Percentiles rank a stretch among this genome's conserved stretches.
Conservation (phyloP, 2,797 vertebrate genomes). For the Chelonia mydas region DNA sequence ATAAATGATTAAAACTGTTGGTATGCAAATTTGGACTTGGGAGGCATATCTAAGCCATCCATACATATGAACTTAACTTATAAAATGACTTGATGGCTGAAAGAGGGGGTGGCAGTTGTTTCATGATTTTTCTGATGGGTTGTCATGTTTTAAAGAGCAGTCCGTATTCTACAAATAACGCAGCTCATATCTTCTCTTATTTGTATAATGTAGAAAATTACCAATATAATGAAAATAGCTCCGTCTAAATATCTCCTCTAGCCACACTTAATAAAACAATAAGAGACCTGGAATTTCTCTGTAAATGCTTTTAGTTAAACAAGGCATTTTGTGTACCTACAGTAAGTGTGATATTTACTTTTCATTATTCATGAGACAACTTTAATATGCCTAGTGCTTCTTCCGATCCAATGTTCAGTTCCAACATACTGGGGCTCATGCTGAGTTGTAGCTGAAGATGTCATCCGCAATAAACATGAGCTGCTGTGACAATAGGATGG, state of each 20-base stretch:
- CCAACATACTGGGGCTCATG: conserved; percentile 47
- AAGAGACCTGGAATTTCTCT: conserved; percentile 53
- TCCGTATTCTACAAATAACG: not conserved
- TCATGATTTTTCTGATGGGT: conserved; percentile 17
- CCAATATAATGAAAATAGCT: conserved; percentile 37
- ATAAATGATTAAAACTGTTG: conserved; percentile 39
- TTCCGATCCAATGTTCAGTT: conserved; percentile 53
- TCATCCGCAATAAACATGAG: conserved; percentile 76
- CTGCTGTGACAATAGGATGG: conserved; percentile 70
- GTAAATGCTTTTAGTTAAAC: conserved; percentile 64
- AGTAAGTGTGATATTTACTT: conserved; percentile 62
- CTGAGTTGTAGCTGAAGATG: conserved; percentile 75
- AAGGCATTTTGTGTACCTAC: conserved; percentile 64
- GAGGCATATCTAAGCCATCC: not conserved
- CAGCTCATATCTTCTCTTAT: not conserved
- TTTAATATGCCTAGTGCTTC: conserved; percentile 65
- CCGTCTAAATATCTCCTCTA: conserved; percentile 22
- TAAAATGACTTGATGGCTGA: not conserved
- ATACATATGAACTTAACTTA: not conserved
- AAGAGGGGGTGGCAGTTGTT: not conserved
- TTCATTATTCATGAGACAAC: conserved; percentile 74
- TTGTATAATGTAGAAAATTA: conserved; percentile 59
- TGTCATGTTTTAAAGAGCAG: not conserved
- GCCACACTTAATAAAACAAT: conserved; percentile 46
- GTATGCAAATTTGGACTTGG: not conserved